These are phyloP conservation scores for Pseudococcus jackbeardsleyi DNA, from an alignment of 2,888 invertebrate genomes.

Conservation along the genomic window DNA sequence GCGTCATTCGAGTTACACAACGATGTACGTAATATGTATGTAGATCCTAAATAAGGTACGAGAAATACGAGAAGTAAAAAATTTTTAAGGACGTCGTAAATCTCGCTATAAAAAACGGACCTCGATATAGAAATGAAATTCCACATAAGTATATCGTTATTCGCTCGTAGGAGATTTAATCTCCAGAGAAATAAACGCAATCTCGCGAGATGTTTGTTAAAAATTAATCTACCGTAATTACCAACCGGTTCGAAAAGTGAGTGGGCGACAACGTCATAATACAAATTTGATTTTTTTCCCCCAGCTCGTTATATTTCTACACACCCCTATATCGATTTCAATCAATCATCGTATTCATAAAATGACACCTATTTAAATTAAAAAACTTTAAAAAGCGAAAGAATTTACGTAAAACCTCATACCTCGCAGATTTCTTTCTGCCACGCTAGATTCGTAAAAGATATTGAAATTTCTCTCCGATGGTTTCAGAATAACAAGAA, in stretches of 20 bases:
- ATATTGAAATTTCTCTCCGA: background rate
- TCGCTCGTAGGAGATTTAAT: background rate
- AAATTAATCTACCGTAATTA: background rate
- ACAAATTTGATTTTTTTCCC: background rate
- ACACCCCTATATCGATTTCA: background rate
- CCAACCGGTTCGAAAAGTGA: background rate
- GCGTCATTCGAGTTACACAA: background rate
- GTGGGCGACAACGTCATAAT: background rate
- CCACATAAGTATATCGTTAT: background rate
- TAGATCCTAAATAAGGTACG: background rate
- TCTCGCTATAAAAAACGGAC: background rate
- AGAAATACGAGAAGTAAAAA: conserved; percentile 16
- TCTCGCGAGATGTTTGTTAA: background rate
- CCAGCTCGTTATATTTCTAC: background rate
- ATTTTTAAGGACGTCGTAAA: conserved; percentile 6
- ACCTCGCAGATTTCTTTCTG: background rate
- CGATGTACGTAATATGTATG: background rate
- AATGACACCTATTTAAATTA: background rate
- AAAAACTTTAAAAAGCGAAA: background rate
- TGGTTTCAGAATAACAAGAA: background rate
- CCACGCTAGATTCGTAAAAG: background rate
- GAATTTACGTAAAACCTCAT: background rate
- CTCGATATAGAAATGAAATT: conserved; percentile 7
- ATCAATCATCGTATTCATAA: background rate
- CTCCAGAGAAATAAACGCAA: background rate